A percentile compares a stretch with the other conserved stretches of the same genome.
phyloP scores from a whole-genome alignment of 2,797 vertebrate species.

The Alauda arvensis region DNA sequence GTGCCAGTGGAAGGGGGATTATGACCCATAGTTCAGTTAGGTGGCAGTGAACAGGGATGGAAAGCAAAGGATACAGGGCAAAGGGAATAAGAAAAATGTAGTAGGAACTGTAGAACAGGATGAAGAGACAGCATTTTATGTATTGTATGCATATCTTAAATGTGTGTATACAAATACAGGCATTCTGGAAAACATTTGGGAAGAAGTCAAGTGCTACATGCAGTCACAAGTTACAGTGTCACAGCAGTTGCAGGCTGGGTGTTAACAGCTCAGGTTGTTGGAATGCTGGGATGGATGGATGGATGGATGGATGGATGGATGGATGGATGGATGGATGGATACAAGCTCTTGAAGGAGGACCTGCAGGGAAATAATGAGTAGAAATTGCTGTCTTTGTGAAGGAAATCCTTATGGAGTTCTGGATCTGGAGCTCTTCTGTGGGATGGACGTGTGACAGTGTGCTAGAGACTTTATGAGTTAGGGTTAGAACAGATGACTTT shows the following conservation, averaged over 20 bases:
- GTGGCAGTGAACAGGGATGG: background rate
- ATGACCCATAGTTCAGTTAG: background rate
- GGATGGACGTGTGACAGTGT: background rate
- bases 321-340: background rate
- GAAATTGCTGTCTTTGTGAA: background rate
- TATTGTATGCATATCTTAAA: background rate
- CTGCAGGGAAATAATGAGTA: background rate
- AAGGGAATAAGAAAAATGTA: background rate
- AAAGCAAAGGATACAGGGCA: background rate
- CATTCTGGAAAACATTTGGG: background rate
- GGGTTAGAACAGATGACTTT: background rate
- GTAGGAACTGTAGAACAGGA: background rate
- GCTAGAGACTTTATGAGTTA: background rate
- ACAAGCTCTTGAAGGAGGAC: background rate
- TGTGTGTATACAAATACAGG: background rate
- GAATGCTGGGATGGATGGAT: background rate
- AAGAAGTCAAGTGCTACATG: background rate
- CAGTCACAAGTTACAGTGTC: background rate
- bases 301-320: background rate
- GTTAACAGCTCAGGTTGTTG: background rate
- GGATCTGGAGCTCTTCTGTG: fast-evolving
- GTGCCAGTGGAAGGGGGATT: background rate
- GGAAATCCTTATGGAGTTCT: background rate
- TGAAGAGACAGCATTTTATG: background rate
- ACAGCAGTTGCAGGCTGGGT: background rate